Evolutionary conservation across 23 tunicate genomes (phyloP).

Genomic region (Diplosoma virens): DNA sequence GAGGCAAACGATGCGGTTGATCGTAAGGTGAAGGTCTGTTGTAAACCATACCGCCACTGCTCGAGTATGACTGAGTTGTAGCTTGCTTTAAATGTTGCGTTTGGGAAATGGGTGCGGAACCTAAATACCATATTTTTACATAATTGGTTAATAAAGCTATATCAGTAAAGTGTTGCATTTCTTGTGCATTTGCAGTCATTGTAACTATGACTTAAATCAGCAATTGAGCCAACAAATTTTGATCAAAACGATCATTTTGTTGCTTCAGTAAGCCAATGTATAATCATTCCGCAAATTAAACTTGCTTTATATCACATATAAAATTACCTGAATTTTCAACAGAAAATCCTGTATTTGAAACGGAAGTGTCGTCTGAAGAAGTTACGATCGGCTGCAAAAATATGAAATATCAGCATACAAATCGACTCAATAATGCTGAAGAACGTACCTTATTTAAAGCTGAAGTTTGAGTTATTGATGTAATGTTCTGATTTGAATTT

Average conservation of each 20-base stretch:
- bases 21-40: neutral
- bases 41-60: constrained; percentile 15
- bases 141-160: too few species aligned
- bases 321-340: neutral
- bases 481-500: neutral
- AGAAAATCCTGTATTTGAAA: neutral
- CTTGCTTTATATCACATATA: neutral
- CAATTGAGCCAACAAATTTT: neutral
- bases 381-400: neutral
- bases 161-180: neutral
- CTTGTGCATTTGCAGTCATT: constrained; percentile 27
- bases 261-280: neutral
- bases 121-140: too few species aligned
- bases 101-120: neutral
- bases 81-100: constrained; percentile 8
- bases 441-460: constrained; percentile 3
- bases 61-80: constrained; percentile 2
- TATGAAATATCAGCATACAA: too few species aligned
- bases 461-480: constrained; percentile 7
- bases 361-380: neutral
- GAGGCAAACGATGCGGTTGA: neutral
- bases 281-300: constrained; percentile 26
- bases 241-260: constrained; percentile 46
- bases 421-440: neutral
- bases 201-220: constrained; percentile 50